Evolutionary conservation across 2,797 vertebrate genomes (phyloP), one percentile per base, ranked within the genome.

Genomic region (Myotis pilosus): DNA sequence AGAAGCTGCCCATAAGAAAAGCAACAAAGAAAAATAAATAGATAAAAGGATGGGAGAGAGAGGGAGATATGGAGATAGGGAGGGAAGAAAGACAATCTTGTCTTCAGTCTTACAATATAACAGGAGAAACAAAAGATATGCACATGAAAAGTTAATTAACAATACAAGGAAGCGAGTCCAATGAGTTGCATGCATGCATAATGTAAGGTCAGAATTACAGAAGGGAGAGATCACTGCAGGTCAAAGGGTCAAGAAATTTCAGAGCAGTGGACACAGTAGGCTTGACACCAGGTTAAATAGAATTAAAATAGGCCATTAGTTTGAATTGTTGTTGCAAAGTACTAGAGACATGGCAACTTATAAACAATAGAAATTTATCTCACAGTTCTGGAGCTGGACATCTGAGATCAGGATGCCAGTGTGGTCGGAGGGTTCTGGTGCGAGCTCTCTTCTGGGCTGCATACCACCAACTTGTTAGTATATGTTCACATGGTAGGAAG

Each of bases 81-180:
- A 80, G 22, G 33, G 10, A 49, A 10, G 5, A 76, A 68, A 41
- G 16, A 53, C 15, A 76, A 17, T 7, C 33, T 85, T 57, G 6
- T 25, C 28, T 74, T 47, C 30, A n/a, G 22, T 66, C 8, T 85
- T 79, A 87, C 25, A 72, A 30, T 20, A 47, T 36, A 64, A 20
- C 33, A 82, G 22, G 23, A 69, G 20, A 89, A 60, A 75, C n/a
- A 28, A 96, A 79, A 83, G n/a, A 13, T 23, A 28, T 71, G 13
- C 30, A 22, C 5, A 10, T 36, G 38, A 23, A 76, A 86, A 82
- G 19, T 33, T 64, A 80, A 53, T 62, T 72, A 49, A 44, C 41
- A 92, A 62, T 62, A 51, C 28, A 36, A 80, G 28, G 22, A 84
- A 76, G 20, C 64, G 49, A 69, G 33, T 82, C 55, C 3, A 38